Conservation (phyloP, 37 sponge, comb jelly and placozoan species). For the Haliclona indistincta region DNA sequence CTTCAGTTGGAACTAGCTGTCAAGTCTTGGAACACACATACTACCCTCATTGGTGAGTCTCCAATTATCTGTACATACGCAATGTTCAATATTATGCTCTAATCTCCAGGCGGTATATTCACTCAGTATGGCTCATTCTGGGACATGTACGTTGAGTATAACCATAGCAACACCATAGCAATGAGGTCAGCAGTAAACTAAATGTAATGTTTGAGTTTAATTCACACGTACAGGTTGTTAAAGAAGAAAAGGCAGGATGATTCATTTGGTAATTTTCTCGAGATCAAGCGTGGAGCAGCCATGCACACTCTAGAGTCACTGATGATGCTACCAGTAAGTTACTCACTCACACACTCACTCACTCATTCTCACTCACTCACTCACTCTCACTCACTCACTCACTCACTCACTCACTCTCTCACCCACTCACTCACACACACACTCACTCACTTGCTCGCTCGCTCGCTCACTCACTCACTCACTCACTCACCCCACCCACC, state of each 20-base stretch:
- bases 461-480: too few species aligned
- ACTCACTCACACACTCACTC: too few species aligned
- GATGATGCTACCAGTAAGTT: conserved; percentile 66
- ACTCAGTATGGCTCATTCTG: conserved; percentile 58
- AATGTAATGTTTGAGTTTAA: too few species aligned
- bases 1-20: conserved; percentile 65
- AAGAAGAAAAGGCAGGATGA: conserved; percentile 52
- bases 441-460: too few species aligned
- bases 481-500: too few species aligned
- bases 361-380: too few species aligned
- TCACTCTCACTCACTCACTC: too few species aligned
- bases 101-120: too few species aligned
- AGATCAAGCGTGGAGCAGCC: conserved; percentile 62
- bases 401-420: too few species aligned
- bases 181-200: conserved; percentile 36
- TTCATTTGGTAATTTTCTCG: conserved; percentile 47
- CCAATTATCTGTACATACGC: too few species aligned
- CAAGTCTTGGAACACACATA: conserved; percentile 37
- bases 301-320: conserved; percentile 80
- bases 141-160: conserved; percentile 62
- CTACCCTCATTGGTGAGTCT: conserved; percentile 59
- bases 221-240: conserved; percentile 28
- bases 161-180: conserved; percentile 41
- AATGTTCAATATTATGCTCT: too few species aligned
- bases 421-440: too few species aligned